Base-by-base conservation (phyloP, 1,140 invertebrate species). In the Melipona quadrifasciata region DNA sequence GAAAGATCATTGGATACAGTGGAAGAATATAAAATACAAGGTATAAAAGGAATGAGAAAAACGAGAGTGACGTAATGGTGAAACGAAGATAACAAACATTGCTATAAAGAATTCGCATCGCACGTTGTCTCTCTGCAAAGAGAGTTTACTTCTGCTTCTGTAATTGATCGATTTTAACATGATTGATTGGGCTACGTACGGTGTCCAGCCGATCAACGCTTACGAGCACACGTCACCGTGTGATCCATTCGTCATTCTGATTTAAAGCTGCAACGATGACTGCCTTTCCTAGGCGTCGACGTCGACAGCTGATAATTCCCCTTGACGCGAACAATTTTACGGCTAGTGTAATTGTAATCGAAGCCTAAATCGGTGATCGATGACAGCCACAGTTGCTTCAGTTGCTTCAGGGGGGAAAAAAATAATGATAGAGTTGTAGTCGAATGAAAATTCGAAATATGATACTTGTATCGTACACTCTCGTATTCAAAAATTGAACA, bases 191-290 rank as follows among this genome's bases (percentile, higher is more conserved):
- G 5, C 24, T 31, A 21, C 73, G 24, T 58, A n/a, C 65, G 31
- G 24, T 47, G 67, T 80, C 31, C 11, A 70, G 19, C 39, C 76
- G 76, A 64, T 78, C 65, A 71, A 71, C 51, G 53, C 24, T 74
- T 57, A 74, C 53, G 55, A 75, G 55, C 19, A 51, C 65, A 51
- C 65, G 47, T 71, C 61, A 57, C 65, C 51, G 51, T 39, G 17
- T 55, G 47, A n/a, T 80, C 78, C 65, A 80, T 80, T 71, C 47
- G 67, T 80, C 78, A 80, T 71, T 71, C 65, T 80, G 78, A 80
- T 80, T 80, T 80, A 80, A 80, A 80, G 78, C 78, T 70, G 71
- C 57, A 80, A 80, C 67, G 51, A 31, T 31, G 78, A 71, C 31
- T 80, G 51, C 51, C 39, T 80, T 53, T 70, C 27, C 6, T 39